These are phyloP conservation scores for Chromoteleia sp. DNA, from an alignment of 2,888 invertebrate genomes.

Conservation along the genomic window DNA sequence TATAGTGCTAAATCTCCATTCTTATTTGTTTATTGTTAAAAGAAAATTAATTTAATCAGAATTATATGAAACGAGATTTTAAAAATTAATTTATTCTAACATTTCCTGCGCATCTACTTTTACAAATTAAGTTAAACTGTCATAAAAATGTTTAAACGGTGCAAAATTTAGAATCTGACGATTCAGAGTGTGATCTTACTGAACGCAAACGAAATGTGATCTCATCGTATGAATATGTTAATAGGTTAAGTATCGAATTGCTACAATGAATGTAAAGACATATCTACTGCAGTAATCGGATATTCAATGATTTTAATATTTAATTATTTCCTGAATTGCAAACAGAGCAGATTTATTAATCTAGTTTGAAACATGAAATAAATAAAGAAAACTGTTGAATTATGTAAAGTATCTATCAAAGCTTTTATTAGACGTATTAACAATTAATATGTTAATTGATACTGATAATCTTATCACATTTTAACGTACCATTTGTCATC, in stretches of 20 bases:
- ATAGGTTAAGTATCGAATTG: conserved; percentile 12
- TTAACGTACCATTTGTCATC: no score
- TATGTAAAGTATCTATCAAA: background rate
- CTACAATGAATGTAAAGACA: conserved; percentile 5
- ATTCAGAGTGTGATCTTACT: no score
- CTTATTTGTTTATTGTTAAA: no score
- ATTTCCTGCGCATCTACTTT: no score
- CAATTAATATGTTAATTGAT: background rate
- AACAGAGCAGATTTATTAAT: conserved; percentile 3
- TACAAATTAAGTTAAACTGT: no score
- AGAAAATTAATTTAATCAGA: no score
- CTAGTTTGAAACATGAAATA: background rate
- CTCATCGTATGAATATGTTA: background rate
- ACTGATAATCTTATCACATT: no score
- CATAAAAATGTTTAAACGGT: no score
- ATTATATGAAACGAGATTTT: no score
- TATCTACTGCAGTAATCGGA: conserved; percentile 6
- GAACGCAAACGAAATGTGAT: background rate
- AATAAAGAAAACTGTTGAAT: background rate
- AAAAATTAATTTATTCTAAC: no score
- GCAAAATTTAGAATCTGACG: no score
- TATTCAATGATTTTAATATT: conserved; percentile 13
- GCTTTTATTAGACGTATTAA: background rate
- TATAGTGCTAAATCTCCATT: no score
- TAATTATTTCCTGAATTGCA: conserved; percentile 1